Base-by-base conservation (phyloP, 2,113 vertebrate genomes). In the Calonectris borealis region DNA sequence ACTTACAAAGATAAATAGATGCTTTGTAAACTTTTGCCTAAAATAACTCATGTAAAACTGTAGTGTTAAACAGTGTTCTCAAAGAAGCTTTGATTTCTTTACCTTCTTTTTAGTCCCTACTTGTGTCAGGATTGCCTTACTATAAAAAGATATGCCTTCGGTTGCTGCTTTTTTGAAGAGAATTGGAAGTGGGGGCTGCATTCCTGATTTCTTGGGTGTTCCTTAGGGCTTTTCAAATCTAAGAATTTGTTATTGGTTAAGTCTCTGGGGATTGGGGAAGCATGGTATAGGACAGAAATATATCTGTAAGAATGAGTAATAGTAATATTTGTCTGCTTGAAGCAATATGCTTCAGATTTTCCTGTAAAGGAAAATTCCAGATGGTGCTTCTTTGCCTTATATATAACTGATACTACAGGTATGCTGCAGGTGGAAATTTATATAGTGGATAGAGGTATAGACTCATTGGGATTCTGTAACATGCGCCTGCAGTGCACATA, bases 41-140 rank as follows among this genome's bases (percentile, higher is more conserved):
- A 96, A 97, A 97, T 96, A 96, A 90, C 88, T 95, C 12, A 0
- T 38, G 14, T 77, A 91, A 90, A 91, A 83, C 81, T 83, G 84
- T 48, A 61, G 49, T 72, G 78, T 91, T 95, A 72, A 81, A 88
- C 69, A 69, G 65, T 46, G 46, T 95, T 96, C 81, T 96, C 84
- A 96, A 91, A 96, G 94, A 82, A 90, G 78, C 95, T 82, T 97
- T 97, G 78, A 93, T 87, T 97, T 91, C 86, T 86, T 92, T 89
- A 91, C 94, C 81, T 92, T 83, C 79, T 55, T 91, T 93, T 95
- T 79, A 72, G 70, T 85, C 77, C 27, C 26, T 87, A 3, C 60
- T 94, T 85, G 61, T 92, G 73, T 94, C 65, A 72, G 57, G 52
- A 54, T 76, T 94, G 83, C 66, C 80, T 94, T 94, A 11, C 89